Evolutionary conservation across 2,797 vertebrate genomes (phyloP).

Genomic region (Sternotherus odoratus): DNA sequence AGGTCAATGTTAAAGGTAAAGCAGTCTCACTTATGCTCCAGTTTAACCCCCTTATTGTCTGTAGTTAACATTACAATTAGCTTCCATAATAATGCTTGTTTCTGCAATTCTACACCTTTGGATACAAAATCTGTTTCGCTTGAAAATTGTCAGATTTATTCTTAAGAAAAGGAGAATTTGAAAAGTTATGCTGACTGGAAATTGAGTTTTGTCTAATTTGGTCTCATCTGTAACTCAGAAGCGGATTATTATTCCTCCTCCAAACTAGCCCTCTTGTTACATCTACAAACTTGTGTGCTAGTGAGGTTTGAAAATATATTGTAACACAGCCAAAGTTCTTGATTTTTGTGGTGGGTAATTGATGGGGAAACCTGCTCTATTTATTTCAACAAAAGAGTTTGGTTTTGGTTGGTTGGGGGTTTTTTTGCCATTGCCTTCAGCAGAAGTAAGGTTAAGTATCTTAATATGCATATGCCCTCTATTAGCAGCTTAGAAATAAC

Average conservation of each 20-base stretch:
- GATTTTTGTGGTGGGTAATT: background rate
- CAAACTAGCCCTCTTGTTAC: background rate
- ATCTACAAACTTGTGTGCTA: background rate
- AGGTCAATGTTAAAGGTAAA: background rate
- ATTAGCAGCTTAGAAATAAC: background rate
- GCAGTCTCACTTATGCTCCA: background rate
- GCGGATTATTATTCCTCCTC: background rate
- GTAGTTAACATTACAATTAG: background rate
- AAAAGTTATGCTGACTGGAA: background rate
- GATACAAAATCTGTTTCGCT: background rate
- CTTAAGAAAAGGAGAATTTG: background rate
- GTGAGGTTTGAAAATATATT: background rate
- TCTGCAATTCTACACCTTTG: background rate
- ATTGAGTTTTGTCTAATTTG: background rate
- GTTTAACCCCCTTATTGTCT: background rate
- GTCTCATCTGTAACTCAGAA: background rate
- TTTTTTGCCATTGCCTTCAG: background rate
- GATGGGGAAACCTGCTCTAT: background rate
- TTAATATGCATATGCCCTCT: background rate
- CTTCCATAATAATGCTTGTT: background rate
- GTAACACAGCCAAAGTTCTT: background rate
- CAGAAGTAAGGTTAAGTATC: background rate
- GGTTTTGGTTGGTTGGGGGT: background rate
- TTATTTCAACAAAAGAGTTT: background rate
- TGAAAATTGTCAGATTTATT: background rate